Percentiles rank a stretch among this genome's conserved stretches.
These are phyloP conservation scores for Meteorus colon DNA, from an alignment of 2,888 invertebrate genomes.

Conservation along the genomic window DNA sequence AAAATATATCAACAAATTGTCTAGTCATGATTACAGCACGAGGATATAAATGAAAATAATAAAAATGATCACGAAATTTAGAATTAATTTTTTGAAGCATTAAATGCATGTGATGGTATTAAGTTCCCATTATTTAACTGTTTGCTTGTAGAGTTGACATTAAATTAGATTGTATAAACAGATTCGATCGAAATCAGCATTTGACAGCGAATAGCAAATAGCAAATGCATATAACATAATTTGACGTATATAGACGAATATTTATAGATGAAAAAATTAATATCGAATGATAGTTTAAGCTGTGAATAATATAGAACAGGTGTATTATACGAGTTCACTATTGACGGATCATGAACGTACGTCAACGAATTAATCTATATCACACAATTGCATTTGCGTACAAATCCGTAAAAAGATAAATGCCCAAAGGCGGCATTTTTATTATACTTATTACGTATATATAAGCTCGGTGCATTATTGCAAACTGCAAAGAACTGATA, in stretches of 20 bases:
- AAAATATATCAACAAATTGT: background rate
- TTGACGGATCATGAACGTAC: background rate
- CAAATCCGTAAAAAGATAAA: background rate
- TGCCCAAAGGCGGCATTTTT: background rate
- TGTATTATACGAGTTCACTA: background rate
- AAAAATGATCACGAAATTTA: background rate
- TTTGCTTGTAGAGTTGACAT: too few species aligned
- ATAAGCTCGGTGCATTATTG: background rate
- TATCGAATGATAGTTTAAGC: background rate
- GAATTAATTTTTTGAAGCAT: too few species aligned
- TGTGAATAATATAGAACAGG: slow-evolving; percentile 2
- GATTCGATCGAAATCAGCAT: slow-evolving; percentile 12
- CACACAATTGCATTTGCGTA: background rate
- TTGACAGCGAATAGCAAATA: background rate
- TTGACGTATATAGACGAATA: background rate
- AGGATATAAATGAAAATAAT: background rate
- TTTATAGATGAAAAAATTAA: slow-evolving; percentile 11
- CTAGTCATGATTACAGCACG: background rate
- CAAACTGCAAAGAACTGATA: background rate
- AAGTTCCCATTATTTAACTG: too few species aligned
- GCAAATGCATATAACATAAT: background rate
- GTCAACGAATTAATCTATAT: background rate
- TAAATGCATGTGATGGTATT: too few species aligned
- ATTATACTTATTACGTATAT: background rate
- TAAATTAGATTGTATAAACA: background rate